Evolutionary conservation across 2,888 invertebrate species (phyloP).

Genomic region (Amorpha juglandis): DNA sequence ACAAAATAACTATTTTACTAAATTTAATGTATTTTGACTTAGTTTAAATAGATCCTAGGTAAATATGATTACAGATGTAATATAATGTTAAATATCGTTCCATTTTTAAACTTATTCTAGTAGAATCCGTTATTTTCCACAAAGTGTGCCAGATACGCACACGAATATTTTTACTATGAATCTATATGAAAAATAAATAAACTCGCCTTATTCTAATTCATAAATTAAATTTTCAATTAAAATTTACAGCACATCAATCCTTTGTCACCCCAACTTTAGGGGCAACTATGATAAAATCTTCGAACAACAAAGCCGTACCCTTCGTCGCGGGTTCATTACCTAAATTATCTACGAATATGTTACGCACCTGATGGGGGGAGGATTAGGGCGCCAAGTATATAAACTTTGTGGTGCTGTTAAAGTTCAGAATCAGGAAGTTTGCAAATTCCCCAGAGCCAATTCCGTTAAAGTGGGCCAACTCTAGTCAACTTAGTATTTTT

Average conservation of each 20-base stretch:
- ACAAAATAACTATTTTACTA: no score
- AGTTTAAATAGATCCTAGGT: no score
- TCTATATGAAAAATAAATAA: neutral
- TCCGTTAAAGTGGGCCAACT: no score
- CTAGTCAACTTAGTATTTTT: no score
- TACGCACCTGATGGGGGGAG: constrained; percentile 34
- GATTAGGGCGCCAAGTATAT: constrained; percentile 31
- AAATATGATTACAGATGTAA: no score
- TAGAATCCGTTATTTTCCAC: no score
- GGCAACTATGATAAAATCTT: constrained; percentile 50
- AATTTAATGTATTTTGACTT: no score
- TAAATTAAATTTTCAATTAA: constrained; percentile 39
- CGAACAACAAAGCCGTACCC: constrained; percentile 44
- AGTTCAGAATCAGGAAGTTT: neutral
- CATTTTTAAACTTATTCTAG: no score
- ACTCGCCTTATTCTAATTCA: neutral
- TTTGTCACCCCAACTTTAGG: constrained; percentile 43
- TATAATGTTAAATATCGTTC: no score
- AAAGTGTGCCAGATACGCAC: no score
- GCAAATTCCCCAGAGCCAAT: neutral
- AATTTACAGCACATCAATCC: constrained; percentile 32
- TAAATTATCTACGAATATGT: constrained; percentile 54
- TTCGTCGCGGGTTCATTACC: constrained; percentile 50
- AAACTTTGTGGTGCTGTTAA: neutral
- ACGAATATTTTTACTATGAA: neutral